A percentile compares a stretch with the other conserved stretches of the same genome.
phyloP scores from a whole-genome alignment of 37 sponge, comb jelly and placozoan genomes.

The Oscarella lobularis region DNA sequence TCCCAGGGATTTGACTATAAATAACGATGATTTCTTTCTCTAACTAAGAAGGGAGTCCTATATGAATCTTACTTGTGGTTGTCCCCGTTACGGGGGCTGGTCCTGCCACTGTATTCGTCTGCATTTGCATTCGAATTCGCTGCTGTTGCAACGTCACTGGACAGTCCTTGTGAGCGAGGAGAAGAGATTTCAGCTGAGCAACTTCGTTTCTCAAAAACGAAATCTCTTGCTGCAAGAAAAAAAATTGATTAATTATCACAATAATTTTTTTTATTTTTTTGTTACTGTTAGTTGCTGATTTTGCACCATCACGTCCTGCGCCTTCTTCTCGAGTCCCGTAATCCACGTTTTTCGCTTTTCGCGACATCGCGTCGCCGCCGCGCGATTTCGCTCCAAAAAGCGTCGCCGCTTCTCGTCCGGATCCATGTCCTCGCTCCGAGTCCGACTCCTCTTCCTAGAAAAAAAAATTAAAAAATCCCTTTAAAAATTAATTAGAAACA shows the following conservation, averaged over 20 bases:
- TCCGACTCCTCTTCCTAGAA: conserved; percentile 45
- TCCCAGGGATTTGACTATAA: no score
- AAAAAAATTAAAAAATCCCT: no score
- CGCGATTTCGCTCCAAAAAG: conserved; percentile 79
- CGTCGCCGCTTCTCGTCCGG: conserved; percentile 65
- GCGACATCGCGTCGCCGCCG: conserved; percentile 74
- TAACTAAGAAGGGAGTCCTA: no score
- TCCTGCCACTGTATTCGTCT: no score
- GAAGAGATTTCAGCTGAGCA: conserved; percentile 75
- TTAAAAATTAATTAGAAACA: no score
- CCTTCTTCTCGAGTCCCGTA: conserved; percentile 54
- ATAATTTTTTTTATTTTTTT: no score
- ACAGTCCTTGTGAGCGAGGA: conserved; percentile 82
- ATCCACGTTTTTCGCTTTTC: conserved; percentile 85
- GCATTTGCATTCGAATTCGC: conserved; percentile 16
- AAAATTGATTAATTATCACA: no score
- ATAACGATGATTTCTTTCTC: no score
- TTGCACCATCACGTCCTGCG: conserved; percentile 36
- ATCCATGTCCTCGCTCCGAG: conserved; percentile 51
- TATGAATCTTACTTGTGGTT: no score
- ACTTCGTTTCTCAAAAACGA: conserved; percentile 50
- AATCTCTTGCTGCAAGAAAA: not conserved
- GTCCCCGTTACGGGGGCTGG: no score
- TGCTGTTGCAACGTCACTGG: conserved; percentile 52
- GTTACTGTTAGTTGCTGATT: conserved; percentile 36